A percentile compares a stretch with the other conserved stretches of the same genome.
Evolutionary conservation across 2,797 vertebrate genomes (phyloP).

Genomic region (Momotus momota): DNA sequence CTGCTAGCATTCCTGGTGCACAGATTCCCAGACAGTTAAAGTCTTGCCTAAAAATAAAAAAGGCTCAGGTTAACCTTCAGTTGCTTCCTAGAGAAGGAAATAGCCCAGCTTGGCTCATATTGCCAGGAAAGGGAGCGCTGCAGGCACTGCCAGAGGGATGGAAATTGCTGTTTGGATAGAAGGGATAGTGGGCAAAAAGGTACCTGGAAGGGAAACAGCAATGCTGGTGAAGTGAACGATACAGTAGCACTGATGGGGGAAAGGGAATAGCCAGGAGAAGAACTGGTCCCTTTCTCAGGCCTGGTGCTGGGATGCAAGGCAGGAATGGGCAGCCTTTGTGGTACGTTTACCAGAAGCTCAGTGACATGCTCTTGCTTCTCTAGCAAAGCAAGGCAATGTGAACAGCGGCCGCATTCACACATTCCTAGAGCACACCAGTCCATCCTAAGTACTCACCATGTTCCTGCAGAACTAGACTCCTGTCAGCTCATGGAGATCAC

Average conservation of each 20-base stretch:
- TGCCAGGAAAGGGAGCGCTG: neutral
- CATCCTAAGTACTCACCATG: neutral
- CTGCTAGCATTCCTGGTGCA: neutral
- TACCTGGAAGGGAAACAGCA: neutral
- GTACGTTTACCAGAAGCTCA: neutral
- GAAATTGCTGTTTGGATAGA: neutral
- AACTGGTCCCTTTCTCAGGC: neutral
- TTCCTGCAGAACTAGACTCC: neutral
- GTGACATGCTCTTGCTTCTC: neutral
- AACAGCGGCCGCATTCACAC: neutral
- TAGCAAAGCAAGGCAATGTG: neutral
- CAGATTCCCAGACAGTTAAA: neutral
- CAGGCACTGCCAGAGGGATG: accelerated
- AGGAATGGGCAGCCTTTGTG: neutral
- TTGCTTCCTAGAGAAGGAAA: neutral
- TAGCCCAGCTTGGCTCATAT: neutral
- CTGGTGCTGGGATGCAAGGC: neutral
- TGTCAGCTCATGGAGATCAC: neutral
- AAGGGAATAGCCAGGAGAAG: neutral
- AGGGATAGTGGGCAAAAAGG: neutral
- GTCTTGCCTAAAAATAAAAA: constrained; percentile 36
- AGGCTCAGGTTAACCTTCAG: neutral
- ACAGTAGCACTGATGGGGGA: neutral
- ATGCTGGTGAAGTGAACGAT: neutral
- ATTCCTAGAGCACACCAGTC: neutral